Evolutionary conservation across 2,113 vertebrate species (phyloP).

Genomic region (Oncorhynchus kisutch): DNA sequence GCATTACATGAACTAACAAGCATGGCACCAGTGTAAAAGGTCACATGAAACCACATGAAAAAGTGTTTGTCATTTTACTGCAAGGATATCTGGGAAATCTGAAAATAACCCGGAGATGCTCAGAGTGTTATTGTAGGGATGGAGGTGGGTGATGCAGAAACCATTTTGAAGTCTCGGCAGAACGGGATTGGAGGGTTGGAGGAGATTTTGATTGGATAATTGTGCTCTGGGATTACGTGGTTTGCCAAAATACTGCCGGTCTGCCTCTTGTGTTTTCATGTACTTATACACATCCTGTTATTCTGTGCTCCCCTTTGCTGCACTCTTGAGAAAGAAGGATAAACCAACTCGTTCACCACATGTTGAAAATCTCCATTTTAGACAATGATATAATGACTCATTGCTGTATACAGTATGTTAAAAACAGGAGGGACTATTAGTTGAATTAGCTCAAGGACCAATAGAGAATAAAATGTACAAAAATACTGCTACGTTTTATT

Average conservation of each 20-base stretch:
- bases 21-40: slow-evolving; percentile 54
- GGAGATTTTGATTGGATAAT: slow-evolving; percentile 72
- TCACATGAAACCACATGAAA: slow-evolving; percentile 43
- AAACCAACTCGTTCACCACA: slow-evolving; percentile 53
- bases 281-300: slow-evolving; percentile 60
- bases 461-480: neutral
- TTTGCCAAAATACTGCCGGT: slow-evolving; percentile 68
- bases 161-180: slow-evolving; percentile 62
- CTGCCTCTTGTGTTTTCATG: slow-evolving; percentile 63
- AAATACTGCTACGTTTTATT: neutral
- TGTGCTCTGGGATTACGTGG: slow-evolving; percentile 64
- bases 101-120: slow-evolving; percentile 71
- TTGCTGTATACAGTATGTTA: slow-evolving; percentile 13
- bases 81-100: slow-evolving; percentile 73
- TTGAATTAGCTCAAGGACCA: neutral
- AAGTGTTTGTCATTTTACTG: slow-evolving; percentile 45
- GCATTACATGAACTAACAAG: slow-evolving; percentile 67
- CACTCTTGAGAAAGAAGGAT: slow-evolving; percentile 19
- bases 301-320: slow-evolving; percentile 40
- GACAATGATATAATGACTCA: slow-evolving; percentile 43
- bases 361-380: slow-evolving; percentile 58
- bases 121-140: slow-evolving; percentile 74
- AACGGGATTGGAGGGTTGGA: slow-evolving; percentile 48
- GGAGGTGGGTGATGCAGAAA: slow-evolving; percentile 74
- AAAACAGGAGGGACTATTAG: neutral